phyloP scores from a whole-genome alignment of 2,888 invertebrate genomes.

The Cosmia pyralina region DNA sequence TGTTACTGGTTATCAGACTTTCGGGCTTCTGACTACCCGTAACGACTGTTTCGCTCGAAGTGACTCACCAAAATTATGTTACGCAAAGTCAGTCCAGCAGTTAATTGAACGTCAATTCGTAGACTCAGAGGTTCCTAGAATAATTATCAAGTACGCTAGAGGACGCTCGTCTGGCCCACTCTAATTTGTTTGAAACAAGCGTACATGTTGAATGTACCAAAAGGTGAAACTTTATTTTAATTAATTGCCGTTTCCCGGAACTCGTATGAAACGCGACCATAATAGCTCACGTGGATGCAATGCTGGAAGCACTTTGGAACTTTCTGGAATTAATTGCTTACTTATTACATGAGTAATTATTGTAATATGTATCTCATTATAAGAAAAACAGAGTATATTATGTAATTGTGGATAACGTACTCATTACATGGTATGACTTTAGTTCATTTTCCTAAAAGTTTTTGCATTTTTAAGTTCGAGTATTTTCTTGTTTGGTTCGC shows the following conservation, averaged over 20 bases:
- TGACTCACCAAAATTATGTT: background rate
- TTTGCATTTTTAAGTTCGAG: too few relatives aligned
- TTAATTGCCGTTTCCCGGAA: slow-evolving; percentile 14
- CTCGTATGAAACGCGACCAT: background rate
- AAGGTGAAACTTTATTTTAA: slow-evolving; percentile 14
- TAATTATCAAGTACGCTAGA: background rate
- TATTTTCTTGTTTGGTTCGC: too few relatives aligned
- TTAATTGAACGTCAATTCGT: background rate
- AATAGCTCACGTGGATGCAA: background rate
- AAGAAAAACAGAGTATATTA: background rate
- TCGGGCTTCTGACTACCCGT: background rate
- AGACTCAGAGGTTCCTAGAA: background rate
- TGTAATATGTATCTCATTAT: too few relatives aligned
- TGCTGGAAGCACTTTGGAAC: background rate
- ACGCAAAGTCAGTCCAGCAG: background rate
- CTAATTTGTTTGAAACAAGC: background rate
- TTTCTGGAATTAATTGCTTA: slow-evolving; percentile 11
- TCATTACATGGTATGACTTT: background rate
- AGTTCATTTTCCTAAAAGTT: too few relatives aligned
- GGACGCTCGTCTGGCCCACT: background rate
- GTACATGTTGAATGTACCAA: background rate
- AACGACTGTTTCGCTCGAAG: too few relatives aligned
- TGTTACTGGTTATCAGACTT: too few relatives aligned
- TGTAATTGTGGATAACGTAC: background rate
- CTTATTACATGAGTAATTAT: background rate